Evolutionary conservation across 1,140 invertebrate genomes (phyloP).

Genomic region (Pseudobourletiella spinata): DNA sequence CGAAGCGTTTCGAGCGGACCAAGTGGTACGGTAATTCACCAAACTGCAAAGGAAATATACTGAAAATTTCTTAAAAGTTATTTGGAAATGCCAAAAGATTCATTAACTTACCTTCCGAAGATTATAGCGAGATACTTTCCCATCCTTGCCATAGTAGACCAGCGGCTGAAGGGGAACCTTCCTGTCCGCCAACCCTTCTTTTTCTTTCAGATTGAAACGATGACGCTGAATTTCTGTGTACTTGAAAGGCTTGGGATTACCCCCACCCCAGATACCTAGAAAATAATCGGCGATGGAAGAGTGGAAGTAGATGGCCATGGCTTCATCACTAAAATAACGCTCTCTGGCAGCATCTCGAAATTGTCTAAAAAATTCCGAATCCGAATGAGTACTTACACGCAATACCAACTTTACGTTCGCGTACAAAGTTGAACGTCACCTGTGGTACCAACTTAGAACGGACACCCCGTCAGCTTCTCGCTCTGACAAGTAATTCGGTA

Average conservation of each 20-base stretch:
- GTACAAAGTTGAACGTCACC: conserved; percentile 40
- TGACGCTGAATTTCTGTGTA: conserved; percentile 93
- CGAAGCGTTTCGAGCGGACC: conserved; percentile 77
- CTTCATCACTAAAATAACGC: conserved; percentile 94
- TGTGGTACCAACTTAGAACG: conserved; percentile 95
- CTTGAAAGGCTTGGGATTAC: conserved; percentile 61
- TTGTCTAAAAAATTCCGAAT: conserved; percentile 54
- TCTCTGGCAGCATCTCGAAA: conserved; percentile 88
- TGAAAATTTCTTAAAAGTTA: not conserved
- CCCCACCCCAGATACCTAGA: conserved; percentile 82
- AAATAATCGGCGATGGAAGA: conserved; percentile 97
- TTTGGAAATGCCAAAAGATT: not conserved
- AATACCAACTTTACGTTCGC: too few relatives aligned
- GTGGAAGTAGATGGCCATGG: conserved; percentile 92
- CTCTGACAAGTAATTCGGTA: conserved; percentile 92
- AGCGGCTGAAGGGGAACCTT: conserved; percentile 93
- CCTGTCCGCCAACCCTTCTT: conserved; percentile 85
- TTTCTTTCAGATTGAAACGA: conserved; percentile 58
- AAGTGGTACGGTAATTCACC: conserved; percentile 93
- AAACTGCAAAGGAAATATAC: conserved; percentile 51
- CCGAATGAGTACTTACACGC: too few relatives aligned
- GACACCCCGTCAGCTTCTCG: conserved; percentile 93
- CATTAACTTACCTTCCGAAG: conserved; percentile 62
- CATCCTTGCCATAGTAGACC: conserved; percentile 84
- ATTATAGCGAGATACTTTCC: conserved; percentile 74